Evolutionary conservation across 2,888 invertebrate genomes (phyloP).

Genomic region (Nemurella pictetii): DNA sequence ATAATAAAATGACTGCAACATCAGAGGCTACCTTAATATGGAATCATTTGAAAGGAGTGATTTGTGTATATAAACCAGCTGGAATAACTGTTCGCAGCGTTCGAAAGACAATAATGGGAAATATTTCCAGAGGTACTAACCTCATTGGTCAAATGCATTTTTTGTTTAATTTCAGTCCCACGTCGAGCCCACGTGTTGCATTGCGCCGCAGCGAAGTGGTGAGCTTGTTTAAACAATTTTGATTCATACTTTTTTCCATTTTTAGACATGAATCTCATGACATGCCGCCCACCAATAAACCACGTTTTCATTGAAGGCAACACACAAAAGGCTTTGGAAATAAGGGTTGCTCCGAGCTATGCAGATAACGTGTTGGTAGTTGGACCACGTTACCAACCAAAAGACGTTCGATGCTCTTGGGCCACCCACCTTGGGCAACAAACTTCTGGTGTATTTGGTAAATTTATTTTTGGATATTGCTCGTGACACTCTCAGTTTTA

Average conservation of each 20-base stretch:
- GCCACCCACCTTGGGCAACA: conserved; percentile 65
- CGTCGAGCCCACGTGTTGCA: too few relatives aligned
- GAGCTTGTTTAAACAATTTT: too few relatives aligned
- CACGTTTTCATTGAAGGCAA: conserved; percentile 67
- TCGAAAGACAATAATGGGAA: conserved; percentile 61
- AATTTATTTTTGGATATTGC: conserved; percentile 45
- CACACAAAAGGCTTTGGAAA: conserved; percentile 60
- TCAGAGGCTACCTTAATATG: conserved; percentile 56
- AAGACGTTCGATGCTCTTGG: conserved; percentile 66
- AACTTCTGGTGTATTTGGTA: conserved; percentile 75
- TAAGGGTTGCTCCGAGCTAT: conserved; percentile 66
- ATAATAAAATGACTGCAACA: conserved; percentile 32
- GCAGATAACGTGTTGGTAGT: conserved; percentile 75
- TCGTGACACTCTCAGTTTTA: conserved; percentile 15
- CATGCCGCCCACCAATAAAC: conserved; percentile 62
- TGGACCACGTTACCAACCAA: conserved; percentile 72
- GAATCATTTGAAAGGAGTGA: conserved; percentile 70
- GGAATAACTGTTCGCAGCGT: conserved; percentile 60
- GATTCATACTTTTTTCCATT: conserved; percentile 41
- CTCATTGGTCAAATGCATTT: background rate
- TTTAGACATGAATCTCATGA: conserved; percentile 72
- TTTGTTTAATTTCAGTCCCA: conserved; percentile 2
- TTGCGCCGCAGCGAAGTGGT: too few relatives aligned
- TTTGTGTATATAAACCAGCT: conserved; percentile 79
- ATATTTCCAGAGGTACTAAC: conserved; percentile 67